A percentile compares a stretch with the other conserved stretches of the same genome.
Conservation (phyloP, 2,888 invertebrate genomes). For the Chymomyza procnemis region DNA sequence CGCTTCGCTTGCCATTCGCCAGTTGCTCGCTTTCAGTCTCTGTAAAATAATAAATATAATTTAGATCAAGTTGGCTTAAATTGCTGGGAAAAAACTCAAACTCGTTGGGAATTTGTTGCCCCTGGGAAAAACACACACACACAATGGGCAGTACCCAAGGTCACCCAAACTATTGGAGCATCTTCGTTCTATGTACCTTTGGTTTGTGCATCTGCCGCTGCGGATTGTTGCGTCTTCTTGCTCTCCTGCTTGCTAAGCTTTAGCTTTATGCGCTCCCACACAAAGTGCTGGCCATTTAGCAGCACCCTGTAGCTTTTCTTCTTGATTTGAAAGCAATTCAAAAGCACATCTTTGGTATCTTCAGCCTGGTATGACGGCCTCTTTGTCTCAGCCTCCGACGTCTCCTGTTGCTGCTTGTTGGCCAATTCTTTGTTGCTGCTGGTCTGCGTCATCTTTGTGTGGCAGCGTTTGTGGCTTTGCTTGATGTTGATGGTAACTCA, state of each 20-base stretch:
- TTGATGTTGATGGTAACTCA: neutral
- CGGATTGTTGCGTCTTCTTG: constrained; percentile 4
- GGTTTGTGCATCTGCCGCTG: constrained; percentile 1
- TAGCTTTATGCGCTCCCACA: constrained; percentile 81
- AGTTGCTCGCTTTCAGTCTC: constrained; percentile 14
- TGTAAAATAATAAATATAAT: neutral
- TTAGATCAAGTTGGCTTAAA: neutral
- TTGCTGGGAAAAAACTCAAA: neutral
- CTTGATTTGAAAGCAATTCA: constrained; percentile 82
- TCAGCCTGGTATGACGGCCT: neutral
- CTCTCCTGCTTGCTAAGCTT: constrained; percentile 19
- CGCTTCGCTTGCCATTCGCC: neutral
- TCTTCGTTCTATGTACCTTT: no score
- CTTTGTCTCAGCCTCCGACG: constrained; percentile 7
- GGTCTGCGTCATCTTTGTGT: constrained; percentile 58
- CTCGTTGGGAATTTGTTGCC: neutral
- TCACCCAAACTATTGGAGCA: no score
- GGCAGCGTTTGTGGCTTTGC: constrained; percentile 16
- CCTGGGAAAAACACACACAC: neutral
- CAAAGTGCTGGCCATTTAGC: constrained; percentile 82
- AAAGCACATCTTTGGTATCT: constrained; percentile 65
- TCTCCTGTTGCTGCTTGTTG: constrained; percentile 19
- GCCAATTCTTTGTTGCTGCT: constrained; percentile 34
- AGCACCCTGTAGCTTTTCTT: constrained; percentile 83
- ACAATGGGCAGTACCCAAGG: neutral